Conservation (phyloP, 1,140 invertebrate species). For the Meteorus sp. region DNA sequence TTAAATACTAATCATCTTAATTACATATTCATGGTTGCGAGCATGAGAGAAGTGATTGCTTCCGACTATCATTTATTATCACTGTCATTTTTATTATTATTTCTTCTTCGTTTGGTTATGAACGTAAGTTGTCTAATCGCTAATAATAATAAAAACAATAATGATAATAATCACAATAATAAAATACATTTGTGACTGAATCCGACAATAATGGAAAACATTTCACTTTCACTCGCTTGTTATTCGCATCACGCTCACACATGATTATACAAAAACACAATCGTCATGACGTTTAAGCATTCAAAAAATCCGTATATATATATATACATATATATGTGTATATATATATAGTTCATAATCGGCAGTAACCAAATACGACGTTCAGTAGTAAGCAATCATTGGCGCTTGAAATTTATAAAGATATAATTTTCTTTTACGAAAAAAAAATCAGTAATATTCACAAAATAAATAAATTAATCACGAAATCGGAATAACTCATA, state of each 20-base stretch:
- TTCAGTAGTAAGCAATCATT: slow-evolving; percentile 22
- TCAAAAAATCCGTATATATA: slow-evolving; percentile 25
- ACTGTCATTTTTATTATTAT: slow-evolving; percentile 2
- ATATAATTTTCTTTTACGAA: slow-evolving; percentile 23
- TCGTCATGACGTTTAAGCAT: slow-evolving; percentile 18
- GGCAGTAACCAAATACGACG: slow-evolving; percentile 21
- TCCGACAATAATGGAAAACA: not conserved
- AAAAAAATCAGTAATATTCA: slow-evolving; percentile 36
- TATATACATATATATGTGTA: not conserved
- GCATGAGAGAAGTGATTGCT: slow-evolving; percentile 30
- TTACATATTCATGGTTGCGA: slow-evolving; percentile 30
- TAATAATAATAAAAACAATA: no score
- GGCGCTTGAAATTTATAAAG: slow-evolving; percentile 20
- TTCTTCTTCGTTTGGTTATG: not conserved
- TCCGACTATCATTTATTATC: slow-evolving; percentile 12
- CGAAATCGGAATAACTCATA: slow-evolving; percentile 32
- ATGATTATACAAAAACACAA: slow-evolving; percentile 23
- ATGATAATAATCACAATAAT: no score
- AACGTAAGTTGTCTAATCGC: not conserved
- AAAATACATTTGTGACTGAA: not conserved
- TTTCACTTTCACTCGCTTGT: not conserved
- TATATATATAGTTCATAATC: slow-evolving; percentile 10
- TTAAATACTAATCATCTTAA: slow-evolving; percentile 44
- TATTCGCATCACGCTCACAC: slow-evolving; percentile 8
- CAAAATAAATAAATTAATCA: slow-evolving; percentile 30